A percentile compares a stretch with the other conserved stretches of the same genome.
These are phyloP conservation scores for Atta colombica DNA, from an alignment of 1,140 invertebrate genomes.

Conservation along the genomic window DNA sequence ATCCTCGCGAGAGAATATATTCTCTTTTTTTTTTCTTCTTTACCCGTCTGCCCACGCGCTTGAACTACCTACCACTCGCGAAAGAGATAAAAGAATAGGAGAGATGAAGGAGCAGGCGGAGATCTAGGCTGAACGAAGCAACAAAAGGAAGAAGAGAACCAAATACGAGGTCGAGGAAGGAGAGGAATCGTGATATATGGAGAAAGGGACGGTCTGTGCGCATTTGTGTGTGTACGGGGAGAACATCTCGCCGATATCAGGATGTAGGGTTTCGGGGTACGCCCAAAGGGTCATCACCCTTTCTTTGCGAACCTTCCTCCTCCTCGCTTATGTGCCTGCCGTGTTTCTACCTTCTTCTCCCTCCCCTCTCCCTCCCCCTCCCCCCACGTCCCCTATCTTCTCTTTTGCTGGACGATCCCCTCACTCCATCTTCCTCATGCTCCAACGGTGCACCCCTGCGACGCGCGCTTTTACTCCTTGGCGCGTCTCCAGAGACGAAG, in stretches of 20 bases:
- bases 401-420: constrained; percentile 48
- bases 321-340: constrained; percentile 46
- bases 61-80: constrained; percentile 44
- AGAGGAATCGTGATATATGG: constrained; percentile 51
- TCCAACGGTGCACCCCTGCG: constrained; percentile 59
- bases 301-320: constrained; percentile 42
- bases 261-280: constrained; percentile 69
- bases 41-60: constrained; percentile 52
- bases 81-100: constrained; percentile 59
- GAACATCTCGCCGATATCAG: constrained; percentile 66
- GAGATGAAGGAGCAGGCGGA: constrained; percentile 22
- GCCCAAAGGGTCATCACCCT: constrained; percentile 72
- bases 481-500: constrained; percentile 74
- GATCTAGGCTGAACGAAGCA: constrained; percentile 22
- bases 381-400: neutral
- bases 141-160: neutral
- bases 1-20: constrained; percentile 41
- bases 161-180: constrained; percentile 31
- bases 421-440: constrained; percentile 55
- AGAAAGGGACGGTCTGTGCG: constrained; percentile 2
- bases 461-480: constrained; percentile 73
- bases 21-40: constrained; percentile 11
- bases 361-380: neutral
- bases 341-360: neutral
- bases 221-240: neutral